These are phyloP conservation scores for Ceryle rudis DNA, from an alignment of 2,797 vertebrate genomes.

Conservation along the genomic window DNA sequence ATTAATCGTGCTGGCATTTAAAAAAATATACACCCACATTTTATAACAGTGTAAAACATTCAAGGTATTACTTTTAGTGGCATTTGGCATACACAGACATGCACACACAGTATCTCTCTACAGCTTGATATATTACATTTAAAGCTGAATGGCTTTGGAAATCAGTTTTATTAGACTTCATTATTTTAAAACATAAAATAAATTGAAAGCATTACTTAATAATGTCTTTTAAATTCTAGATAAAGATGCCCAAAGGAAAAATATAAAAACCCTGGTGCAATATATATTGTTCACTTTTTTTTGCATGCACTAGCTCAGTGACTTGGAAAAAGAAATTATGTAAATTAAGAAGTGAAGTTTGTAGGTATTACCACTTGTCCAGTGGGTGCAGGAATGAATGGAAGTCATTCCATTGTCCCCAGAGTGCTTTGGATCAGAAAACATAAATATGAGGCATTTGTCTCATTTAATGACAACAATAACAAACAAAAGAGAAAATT, in stretches of 20 bases:
- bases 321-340: background rate
- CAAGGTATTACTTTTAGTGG: constrained; percentile 29
- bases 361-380: background rate
- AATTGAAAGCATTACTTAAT: constrained; percentile 44
- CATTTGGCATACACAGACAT: background rate
- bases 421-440: background rate
- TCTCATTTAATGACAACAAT: background rate
- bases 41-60: constrained; percentile 42
- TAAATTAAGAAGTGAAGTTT: background rate
- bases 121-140: constrained; percentile 40
- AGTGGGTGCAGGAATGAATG: background rate
- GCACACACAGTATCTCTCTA: background rate
- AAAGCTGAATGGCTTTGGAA: constrained; percentile 45
- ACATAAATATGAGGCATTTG: background rate
- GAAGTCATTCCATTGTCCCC: background rate
- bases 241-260: constrained; percentile 48
- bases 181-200: constrained; percentile 56
- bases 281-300: background rate
- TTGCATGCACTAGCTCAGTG: background rate
- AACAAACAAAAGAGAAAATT: background rate
- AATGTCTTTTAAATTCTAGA: constrained; percentile 33
- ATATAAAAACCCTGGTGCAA: background rate
- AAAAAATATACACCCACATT: background rate
- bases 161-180: constrained; percentile 45
- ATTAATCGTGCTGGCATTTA: constrained; percentile 66